These are phyloP conservation scores for Scaptomyza flava DNA, from an alignment of 2,888 invertebrate species.

Conservation along the genomic window DNA sequence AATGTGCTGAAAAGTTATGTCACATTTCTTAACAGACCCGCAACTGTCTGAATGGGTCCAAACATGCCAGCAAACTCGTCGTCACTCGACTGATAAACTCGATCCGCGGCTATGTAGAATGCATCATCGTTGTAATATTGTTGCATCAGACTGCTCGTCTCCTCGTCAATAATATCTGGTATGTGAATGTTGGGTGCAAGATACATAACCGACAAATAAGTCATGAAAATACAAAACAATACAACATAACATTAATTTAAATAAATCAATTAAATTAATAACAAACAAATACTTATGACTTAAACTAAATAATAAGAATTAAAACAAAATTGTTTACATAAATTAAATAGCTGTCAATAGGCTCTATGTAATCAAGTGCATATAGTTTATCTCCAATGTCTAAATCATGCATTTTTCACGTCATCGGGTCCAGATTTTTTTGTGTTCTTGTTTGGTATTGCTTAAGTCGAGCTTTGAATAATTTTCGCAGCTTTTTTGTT, in stretches of 20 bases:
- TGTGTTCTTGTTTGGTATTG: no score
- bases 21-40: conserved; percentile 78
- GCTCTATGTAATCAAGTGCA: not conserved
- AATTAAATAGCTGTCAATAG: not conserved
- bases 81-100: conserved; percentile 83
- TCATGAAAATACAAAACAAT: conserved; percentile 24
- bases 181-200: not conserved
- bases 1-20: conserved; percentile 18
- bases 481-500: conserved; percentile 20
- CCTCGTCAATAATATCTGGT: conserved; percentile 81
- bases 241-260: conserved; percentile 5
- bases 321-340: no score
- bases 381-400: not conserved
- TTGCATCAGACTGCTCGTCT: conserved; percentile 82
- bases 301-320: not conserved
- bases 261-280: not conserved
- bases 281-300: not conserved
- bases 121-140: conserved; percentile 84
- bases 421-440: conserved; percentile 6
- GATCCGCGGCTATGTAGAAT: conserved; percentile 83
- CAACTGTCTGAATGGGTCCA: conserved; percentile 83
- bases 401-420: conserved; percentile 4
- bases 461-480: conserved; percentile 26
- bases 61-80: conserved; percentile 84
- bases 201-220: conserved; percentile 19